Evolutionary conservation across 92 coral and sea anemone genomes (phyloP), one percentile per base, ranked within the genome.

Genomic region (Porites divaricata): DNA sequence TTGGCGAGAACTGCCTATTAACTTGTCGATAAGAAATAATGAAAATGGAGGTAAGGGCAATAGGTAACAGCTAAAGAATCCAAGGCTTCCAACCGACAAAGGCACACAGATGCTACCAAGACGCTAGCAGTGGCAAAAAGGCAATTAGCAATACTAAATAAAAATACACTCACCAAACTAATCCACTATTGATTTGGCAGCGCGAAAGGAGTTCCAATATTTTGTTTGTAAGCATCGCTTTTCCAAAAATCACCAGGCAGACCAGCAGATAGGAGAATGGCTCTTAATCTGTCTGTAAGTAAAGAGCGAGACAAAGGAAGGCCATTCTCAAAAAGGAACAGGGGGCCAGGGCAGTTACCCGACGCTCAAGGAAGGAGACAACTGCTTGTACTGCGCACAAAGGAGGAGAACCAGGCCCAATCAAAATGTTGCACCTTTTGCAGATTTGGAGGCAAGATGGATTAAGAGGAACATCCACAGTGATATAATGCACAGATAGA

Each of bases 171-270:
- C 65, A 61, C 65, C 23, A 53, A 61, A 15, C 65, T 61, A 59
- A 61, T 14, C 17, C 17, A 14, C 25, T 20, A 51, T 59, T 15
- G 25, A 63, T 45, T n/a, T 72, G 63, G 84, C 84, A 13, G 74
- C 68, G 49, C 20, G 48, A n/a, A 57, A 8, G 91, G 80, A 15
- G 88, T 83, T n/a, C 75, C 53, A 19, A 88, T 83, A 23, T 83
- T 84, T 17, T 61, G 77, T 6, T 69, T 74, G 70, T 84, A 89
- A 17, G 85, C 89, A 45, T 85, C 77, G 14, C 92, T 89, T 35
- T 74, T 72, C 89, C 92, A 89, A 49, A 0, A 83, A 22, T 67
- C 54, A 21, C 77, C 83, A 14, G 74, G 84, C 63, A 76, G 28
- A 0, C 71, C 85, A 16, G 85, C 17, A 1, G 74, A 9, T n/a